These are phyloP conservation scores for Metalampra italica DNA, from an alignment of 2,888 invertebrate genomes.

Conservation along the genomic window DNA sequence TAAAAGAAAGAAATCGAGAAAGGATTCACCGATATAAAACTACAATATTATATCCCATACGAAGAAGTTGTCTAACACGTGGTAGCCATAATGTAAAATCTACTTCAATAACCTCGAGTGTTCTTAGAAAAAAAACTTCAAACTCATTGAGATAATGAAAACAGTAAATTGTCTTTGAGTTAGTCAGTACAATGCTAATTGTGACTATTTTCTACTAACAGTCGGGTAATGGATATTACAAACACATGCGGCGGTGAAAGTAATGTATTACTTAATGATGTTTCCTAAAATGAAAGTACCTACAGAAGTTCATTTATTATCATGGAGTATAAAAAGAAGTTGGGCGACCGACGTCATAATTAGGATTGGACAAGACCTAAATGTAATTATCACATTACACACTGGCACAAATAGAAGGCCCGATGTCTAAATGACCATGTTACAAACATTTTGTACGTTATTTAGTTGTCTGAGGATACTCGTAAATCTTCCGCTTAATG, in stretches of 20 bases:
- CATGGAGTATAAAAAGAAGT: too few relatives aligned
- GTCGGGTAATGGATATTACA: constrained; percentile 9
- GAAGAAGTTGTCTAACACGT: constrained; percentile 9
- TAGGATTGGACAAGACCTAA: too few relatives aligned
- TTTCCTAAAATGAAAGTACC: not conserved
- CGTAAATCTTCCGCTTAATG: too few relatives aligned
- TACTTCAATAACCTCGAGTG: constrained; percentile 7
- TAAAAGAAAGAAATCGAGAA: too few relatives aligned
- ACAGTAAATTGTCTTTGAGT: constrained; percentile 12
- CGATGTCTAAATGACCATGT: too few relatives aligned
- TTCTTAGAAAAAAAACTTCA: constrained; percentile 12
- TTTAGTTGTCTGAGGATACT: too few relatives aligned
- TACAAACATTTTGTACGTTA: too few relatives aligned
- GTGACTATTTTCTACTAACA: constrained; percentile 6
- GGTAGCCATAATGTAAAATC: constrained; percentile 9
- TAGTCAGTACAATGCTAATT: constrained; percentile 8
- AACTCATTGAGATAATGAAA: constrained; percentile 20
- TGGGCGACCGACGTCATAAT: too few relatives aligned
- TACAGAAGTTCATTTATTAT: too few relatives aligned
- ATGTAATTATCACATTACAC: too few relatives aligned
- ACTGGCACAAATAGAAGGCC: too few relatives aligned
- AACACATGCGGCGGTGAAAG: constrained; percentile 6
- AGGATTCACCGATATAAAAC: too few relatives aligned
- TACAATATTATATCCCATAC: constrained; percentile 4
- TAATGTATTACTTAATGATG: not conserved